Percentiles rank a stretch among this genome's conserved stretches.
Evolutionary conservation across 2,797 vertebrate genomes (phyloP).

Genomic region (Tamandua tetradactyla): DNA sequence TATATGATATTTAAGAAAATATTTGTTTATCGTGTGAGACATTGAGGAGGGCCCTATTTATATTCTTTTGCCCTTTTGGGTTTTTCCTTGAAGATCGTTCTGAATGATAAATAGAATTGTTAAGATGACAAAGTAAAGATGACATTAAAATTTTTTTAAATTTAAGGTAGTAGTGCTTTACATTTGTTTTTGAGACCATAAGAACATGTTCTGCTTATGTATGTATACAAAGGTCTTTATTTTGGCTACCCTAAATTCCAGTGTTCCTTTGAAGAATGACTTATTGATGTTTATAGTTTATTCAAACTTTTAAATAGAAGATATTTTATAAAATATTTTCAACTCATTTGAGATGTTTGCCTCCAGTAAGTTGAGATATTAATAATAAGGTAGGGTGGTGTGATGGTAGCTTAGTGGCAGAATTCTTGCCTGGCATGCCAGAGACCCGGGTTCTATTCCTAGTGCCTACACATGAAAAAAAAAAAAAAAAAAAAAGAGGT

Average conservation of each 20-base stretch:
- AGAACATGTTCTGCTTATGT: background rate
- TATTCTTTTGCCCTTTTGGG: background rate
- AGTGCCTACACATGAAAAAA: too few relatives aligned
- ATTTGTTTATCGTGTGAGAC: background rate
- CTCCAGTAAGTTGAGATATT: background rate
- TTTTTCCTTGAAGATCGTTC: slow-evolving; percentile 5
- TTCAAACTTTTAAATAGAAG: background rate
- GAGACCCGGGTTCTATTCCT: too few relatives aligned
- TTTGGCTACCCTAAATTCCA: background rate
- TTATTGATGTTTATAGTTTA: background rate
- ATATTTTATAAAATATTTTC: background rate
- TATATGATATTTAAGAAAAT: slow-evolving; percentile 9
- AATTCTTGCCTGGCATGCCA: too few relatives aligned
- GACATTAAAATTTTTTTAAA: background rate
- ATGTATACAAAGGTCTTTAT: background rate
- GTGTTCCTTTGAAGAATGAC: background rate
- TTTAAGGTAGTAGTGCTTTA: background rate
- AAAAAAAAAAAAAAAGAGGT: too few relatives aligned
- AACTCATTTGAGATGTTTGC: background rate
- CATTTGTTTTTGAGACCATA: background rate
- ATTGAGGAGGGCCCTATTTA: background rate
- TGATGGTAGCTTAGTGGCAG: too few relatives aligned
- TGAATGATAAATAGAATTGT: background rate
- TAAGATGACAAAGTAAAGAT: background rate
- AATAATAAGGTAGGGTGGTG: background rate